Percentiles rank a stretch among this genome's conserved stretches.
Conservation (phyloP, 2,113 vertebrate genomes). For the Neopipo cinnamomea region DNA sequence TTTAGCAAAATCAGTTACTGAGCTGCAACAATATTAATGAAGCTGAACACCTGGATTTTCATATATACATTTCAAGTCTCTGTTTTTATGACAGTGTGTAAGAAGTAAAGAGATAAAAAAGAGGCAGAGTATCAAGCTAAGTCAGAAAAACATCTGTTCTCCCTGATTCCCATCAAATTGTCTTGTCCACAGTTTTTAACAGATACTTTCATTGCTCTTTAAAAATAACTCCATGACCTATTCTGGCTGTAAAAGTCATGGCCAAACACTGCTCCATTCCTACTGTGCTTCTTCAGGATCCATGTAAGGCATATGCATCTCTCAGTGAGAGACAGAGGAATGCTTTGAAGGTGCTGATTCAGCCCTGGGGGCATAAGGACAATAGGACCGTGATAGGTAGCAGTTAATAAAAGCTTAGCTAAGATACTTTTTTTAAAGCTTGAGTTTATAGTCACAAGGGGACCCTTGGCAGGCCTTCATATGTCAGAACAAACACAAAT, state of each 20-base stretch:
- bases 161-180: neutral
- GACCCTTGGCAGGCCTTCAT: neutral
- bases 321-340: neutral
- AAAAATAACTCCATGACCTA: neutral
- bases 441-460: neutral
- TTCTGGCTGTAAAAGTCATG: neutral
- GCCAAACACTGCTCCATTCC: neutral
- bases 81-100: neutral
- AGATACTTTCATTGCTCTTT: neutral
- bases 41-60: neutral
- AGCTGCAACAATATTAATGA: neutral
- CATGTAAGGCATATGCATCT: neutral
- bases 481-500: conserved; percentile 30
- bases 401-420: neutral
- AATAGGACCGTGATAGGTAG: neutral
- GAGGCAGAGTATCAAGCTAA: neutral
- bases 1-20: neutral
- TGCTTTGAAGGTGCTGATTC: neutral
- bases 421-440: neutral
- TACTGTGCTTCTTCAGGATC: neutral
- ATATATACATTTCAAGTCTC: neutral
- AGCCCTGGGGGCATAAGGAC: neutral
- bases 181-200: neutral
- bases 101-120: neutral
- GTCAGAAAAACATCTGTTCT: neutral